Percentiles rank a stretch among this genome's conserved stretches.
Evolutionary conservation across 2,888 invertebrate species (phyloP).

Genomic region (Caenorhabditis japonica): DNA sequence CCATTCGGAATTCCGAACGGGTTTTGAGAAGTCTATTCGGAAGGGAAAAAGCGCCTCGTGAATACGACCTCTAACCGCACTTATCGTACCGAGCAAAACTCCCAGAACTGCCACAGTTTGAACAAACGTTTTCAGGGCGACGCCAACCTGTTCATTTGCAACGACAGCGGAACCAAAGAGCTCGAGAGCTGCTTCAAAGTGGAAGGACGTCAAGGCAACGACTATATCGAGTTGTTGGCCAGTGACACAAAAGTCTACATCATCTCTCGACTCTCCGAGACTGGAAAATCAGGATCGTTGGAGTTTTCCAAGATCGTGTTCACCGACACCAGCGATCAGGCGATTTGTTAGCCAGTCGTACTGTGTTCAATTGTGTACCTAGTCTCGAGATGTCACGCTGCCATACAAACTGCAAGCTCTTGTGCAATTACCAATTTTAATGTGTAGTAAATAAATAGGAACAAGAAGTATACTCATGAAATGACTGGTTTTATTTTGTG

Average conservation of each 20-base stretch:
- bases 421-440: too few species aligned
- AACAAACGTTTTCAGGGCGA: constrained; percentile 57
- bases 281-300: constrained; percentile 42
- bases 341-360: constrained; percentile 36
- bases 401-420: too few species aligned
- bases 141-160: constrained; percentile 73
- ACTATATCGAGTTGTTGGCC: constrained; percentile 72
- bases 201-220: constrained; percentile 63
- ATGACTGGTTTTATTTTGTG: too few species aligned
- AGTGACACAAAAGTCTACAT: constrained; percentile 73
- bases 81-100: too few species aligned
- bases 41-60: too few species aligned
- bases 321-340: constrained; percentile 53
- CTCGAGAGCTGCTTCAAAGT: constrained; percentile 74
- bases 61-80: too few species aligned
- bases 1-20: too few species aligned
- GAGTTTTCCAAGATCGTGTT: constrained; percentile 40
- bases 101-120: too few species aligned
- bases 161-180: constrained; percentile 74
- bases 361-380: background rate
- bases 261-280: constrained; percentile 47
- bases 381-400: too few species aligned
- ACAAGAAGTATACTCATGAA: too few species aligned
- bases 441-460: too few species aligned
- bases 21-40: too few species aligned